Conservation (phyloP, 2,888 invertebrate genomes). For the Amphipoea oculea region DNA sequence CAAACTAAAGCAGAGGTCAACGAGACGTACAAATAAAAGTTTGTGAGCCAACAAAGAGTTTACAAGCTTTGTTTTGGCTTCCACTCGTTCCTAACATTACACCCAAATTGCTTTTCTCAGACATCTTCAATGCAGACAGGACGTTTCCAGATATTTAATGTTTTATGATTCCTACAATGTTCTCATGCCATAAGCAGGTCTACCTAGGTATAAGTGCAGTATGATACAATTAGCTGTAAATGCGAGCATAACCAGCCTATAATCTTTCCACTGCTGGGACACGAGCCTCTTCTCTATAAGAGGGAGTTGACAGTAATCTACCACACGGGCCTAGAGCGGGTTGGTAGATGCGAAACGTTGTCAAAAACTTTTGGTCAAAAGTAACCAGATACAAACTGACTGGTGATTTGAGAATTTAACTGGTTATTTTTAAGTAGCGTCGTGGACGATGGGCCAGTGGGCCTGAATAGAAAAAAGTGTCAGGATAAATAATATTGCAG, state of each 20-base stretch:
- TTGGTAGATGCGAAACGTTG: not conserved
- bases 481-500: not conserved
- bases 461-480: not conserved
- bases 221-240: not conserved
- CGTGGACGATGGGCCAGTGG: too few relatives aligned
- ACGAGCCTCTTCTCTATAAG: not conserved
- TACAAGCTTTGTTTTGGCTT: slow-evolving; percentile 49
- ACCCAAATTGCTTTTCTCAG: slow-evolving; percentile 53
- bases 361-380: not conserved
- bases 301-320: not conserved
- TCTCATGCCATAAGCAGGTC: not conserved
- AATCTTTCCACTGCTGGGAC: not conserved
- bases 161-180: not conserved
- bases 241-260: not conserved
- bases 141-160: slow-evolving; percentile 30
- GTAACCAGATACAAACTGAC: not conserved
- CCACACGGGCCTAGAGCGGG: not conserved
- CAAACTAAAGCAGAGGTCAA: slow-evolving; percentile 21
- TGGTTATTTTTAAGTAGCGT: not conserved
- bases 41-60: slow-evolving; percentile 45
- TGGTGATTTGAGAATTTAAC: not conserved
- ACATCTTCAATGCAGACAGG: slow-evolving; percentile 41
- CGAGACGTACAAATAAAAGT: slow-evolving; percentile 27
- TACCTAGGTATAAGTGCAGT: not conserved
- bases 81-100: slow-evolving; percentile 51